These are phyloP conservation scores for Gari tellinella DNA, from an alignment of 2,888 invertebrate species.

Conservation along the genomic window DNA sequence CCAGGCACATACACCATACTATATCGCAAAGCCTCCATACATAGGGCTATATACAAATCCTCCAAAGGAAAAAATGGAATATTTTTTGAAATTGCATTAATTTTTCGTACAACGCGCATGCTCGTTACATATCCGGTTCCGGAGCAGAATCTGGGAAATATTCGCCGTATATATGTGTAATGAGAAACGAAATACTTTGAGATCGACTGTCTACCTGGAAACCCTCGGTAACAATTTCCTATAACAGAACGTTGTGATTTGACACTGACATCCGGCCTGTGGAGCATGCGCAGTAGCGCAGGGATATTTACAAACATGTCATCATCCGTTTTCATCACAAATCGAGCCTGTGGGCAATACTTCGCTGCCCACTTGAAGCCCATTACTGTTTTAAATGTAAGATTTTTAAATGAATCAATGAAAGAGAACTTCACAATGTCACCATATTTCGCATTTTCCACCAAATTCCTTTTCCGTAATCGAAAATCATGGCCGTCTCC, in stretches of 20 bases:
- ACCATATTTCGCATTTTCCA: slow-evolving; percentile 35
- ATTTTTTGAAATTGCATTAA: slow-evolving; percentile 51
- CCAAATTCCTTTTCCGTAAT: not conserved
- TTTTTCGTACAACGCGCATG: slow-evolving; percentile 36
- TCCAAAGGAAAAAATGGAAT: slow-evolving; percentile 70
- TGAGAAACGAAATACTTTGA: slow-evolving; percentile 66
- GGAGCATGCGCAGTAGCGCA: not conserved
- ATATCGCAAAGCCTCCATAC: too few species aligned
- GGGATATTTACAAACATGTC: slow-evolving; percentile 71
- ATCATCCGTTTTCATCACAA: slow-evolving; percentile 65
- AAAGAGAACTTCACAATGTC: slow-evolving; percentile 59
- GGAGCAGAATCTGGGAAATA: slow-evolving; percentile 66
- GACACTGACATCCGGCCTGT: too few species aligned
- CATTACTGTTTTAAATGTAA: slow-evolving; percentile 59
- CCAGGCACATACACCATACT: too few species aligned
- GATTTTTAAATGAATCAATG: slow-evolving; percentile 49
- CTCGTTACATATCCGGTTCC: slow-evolving; percentile 65
- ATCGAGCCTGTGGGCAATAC: slow-evolving; percentile 43
- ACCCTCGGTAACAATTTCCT: too few species aligned
- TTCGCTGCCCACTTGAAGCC: slow-evolving; percentile 56
- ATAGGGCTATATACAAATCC: slow-evolving; percentile 44
- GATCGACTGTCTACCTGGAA: slow-evolving; percentile 34
- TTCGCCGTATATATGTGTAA: slow-evolving; percentile 36
- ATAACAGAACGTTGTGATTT: too few species aligned
- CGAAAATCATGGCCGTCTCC: slow-evolving; percentile 13